These are phyloP conservation scores for Nettapus auritus DNA, from an alignment of 2,113 vertebrate species.

Conservation along the genomic window DNA sequence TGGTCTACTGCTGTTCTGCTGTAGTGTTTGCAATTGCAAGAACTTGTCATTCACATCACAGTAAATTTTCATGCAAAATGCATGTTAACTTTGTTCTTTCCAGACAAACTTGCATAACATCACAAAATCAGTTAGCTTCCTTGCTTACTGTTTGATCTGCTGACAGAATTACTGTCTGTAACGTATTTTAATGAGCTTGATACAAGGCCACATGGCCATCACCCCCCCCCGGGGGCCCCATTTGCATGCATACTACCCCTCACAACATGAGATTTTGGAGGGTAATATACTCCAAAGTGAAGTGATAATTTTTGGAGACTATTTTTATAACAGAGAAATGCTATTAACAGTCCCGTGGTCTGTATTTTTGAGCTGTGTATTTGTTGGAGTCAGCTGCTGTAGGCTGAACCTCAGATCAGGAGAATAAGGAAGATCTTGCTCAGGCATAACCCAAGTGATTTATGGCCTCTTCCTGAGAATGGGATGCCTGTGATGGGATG, in stretches of 20 bases:
- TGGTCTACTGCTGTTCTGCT: not conserved
- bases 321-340: not conserved
- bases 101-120: not conserved
- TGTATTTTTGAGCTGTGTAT: not conserved
- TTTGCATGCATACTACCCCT: not conserved
- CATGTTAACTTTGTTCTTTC: not conserved
- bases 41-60: not conserved
- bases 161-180: not conserved
- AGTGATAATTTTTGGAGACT: not conserved
- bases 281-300: not conserved
- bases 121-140: not conserved
- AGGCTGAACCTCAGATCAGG: rapidly evolving
- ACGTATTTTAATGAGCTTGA: not conserved
- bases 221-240: too few relatives aligned
- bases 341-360: not conserved
- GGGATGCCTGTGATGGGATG: rapidly evolving
- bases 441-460: not conserved
- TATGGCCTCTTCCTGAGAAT: not conserved
- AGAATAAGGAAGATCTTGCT: not conserved
- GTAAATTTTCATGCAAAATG: not conserved
- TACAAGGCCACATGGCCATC: not conserved
- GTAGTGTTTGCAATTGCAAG: not conserved
- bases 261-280: not conserved
- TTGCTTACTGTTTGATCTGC: not conserved
- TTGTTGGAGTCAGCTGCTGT: not conserved